Evolutionary conservation across 2,888 invertebrate species (phyloP).

Genomic region (Eristalinus aeneus): DNA sequence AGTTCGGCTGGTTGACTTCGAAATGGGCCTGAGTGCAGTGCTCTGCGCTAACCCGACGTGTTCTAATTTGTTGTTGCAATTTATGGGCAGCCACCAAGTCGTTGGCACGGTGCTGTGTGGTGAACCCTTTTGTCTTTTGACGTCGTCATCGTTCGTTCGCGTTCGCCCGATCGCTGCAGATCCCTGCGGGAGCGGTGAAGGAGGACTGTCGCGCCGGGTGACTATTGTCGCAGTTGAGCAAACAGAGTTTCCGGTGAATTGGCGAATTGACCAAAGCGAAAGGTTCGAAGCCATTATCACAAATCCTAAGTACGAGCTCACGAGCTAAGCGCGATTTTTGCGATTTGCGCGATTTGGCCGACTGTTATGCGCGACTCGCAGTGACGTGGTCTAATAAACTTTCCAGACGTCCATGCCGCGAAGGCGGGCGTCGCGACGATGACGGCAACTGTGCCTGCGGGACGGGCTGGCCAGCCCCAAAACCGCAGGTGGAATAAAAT

Average conservation of each 20-base stretch:
- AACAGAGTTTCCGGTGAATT: slow-evolving; percentile 54
- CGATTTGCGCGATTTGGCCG: slow-evolving; percentile 27
- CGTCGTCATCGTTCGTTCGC: neutral
- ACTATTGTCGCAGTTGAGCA: slow-evolving; percentile 67
- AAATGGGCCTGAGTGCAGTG: slow-evolving; percentile 38
- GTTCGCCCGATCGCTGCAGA: neutral
- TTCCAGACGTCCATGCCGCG: slow-evolving; percentile 47
- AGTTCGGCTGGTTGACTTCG: slow-evolving; percentile 65
- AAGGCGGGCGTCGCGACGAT: neutral
- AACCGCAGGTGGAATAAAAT: slow-evolving; percentile 69
- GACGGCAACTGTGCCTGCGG: neutral
- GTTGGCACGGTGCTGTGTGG: slow-evolving; percentile 20
- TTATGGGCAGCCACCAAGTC: slow-evolving; percentile 50
- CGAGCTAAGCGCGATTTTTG: slow-evolving; percentile 54
- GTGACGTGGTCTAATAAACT: slow-evolving; percentile 61
- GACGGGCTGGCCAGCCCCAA: neutral
- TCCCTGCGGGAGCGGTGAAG: slow-evolving; percentile 42
- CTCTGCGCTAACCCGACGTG: slow-evolving; percentile 32
- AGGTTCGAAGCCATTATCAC: slow-evolving; percentile 65
- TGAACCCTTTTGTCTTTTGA: slow-evolving; percentile 68
- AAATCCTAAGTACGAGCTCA: slow-evolving; percentile 68
- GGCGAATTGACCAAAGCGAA: slow-evolving; percentile 66
- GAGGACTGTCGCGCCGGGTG: slow-evolving; percentile 3
- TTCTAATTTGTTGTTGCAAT: slow-evolving; percentile 71
- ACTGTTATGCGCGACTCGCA: slow-evolving; percentile 26